Base-by-base conservation (phyloP, 2,797 vertebrate genomes). In the Periophthalmus magnuspinnatus region DNA sequence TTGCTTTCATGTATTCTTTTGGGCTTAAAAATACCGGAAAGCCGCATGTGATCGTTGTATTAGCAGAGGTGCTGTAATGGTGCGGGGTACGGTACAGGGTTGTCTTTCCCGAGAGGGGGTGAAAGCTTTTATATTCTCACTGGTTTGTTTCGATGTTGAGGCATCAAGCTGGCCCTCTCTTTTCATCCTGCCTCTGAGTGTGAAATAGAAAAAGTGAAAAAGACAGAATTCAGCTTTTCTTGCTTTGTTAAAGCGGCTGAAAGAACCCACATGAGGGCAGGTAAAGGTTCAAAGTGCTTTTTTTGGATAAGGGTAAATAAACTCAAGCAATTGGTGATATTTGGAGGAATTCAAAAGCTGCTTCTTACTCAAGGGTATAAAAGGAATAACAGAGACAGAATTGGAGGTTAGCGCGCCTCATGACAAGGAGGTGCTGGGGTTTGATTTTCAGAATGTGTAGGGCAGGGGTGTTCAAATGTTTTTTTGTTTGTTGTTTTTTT, bases 101-200 rank as follows among this genome's bases (percentile, higher is more conserved):
- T 45, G 21, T 1, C 13, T 17, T 45, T 63, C 61, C 17, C 14
- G 13, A 45, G 38, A 61, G 21, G 36, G 61, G 45, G 38, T n/a
- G 34, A n/a, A 45, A 24, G 61, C 38, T 63, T 47, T 63, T 63
- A 45, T 24, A 47, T 63, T 47, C 10, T 13, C 59, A 24, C 17
- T 6, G 38, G 38, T 47, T 47, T 24, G 21, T 47, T 63, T 24
- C 21, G 45, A 21, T 14, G 6, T 16, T 4, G 61, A 63, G 36
- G 13, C 5, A 11, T 63, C 61, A 38, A 63, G 61, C 61, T 63
- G 61, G 61, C 22, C 13, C 7, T 47, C 60, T 47, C 36, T 45
- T 63, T 63, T 63, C 38, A 63, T 63, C 14, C 59, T 21, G 9
- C 8, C 8, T 61, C 33, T 6, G 21, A 45, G 60, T 63, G 60